Base-by-base conservation (phyloP, 2,888 invertebrate species). In the Rhagonycha fulva region DNA sequence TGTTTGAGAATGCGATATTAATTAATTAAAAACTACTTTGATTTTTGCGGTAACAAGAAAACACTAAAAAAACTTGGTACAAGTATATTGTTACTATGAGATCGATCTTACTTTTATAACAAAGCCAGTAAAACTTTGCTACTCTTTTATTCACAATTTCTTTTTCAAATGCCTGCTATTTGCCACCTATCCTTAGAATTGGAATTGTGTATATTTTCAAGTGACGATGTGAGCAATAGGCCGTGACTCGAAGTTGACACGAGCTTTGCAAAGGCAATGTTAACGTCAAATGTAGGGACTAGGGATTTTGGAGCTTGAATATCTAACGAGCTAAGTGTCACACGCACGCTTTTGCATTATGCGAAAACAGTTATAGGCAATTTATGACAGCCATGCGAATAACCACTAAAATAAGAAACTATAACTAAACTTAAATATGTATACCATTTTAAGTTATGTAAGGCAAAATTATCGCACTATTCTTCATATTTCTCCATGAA, bases 281-380 rank as follows among this genome's bases (percentile, higher is more conserved):
- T 80, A 80, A 78, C 79, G 78, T 76, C 76, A 76, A 79, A 79
- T 77, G 75, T 79, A 76, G 77, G 77, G 76, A 74, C 69, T 68
- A 30, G 79, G 81, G 80, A 80, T 81, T 80, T 76, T 73, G 77
- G 80, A 78, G 80, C 79, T 78, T 81, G 81, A 81, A 81, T 81
- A 81, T 80, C 78, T 81, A 81, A 81, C 81, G 80, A 81, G 81
- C 76, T 68, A 71, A 78, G 76, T 81, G 81, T 81, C 81, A 81
- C 80, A 80, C 79, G 80, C 81, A 81, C 80, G 78, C 80, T 76
- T 78, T 76, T 80, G 77, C 80, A 81, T 81, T 80, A 81, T 80
- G 80, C 79, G 76, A 79, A 78, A 78, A 78, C 79, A 81, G 81
- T 80, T 81, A 80, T 81, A 76, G 79, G 71, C 78, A 81, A 81